Evolutionary conservation across 2,888 invertebrate species (phyloP), one percentile per base, ranked within the genome.

Genomic region (Lasioglossum malachurum): DNA sequence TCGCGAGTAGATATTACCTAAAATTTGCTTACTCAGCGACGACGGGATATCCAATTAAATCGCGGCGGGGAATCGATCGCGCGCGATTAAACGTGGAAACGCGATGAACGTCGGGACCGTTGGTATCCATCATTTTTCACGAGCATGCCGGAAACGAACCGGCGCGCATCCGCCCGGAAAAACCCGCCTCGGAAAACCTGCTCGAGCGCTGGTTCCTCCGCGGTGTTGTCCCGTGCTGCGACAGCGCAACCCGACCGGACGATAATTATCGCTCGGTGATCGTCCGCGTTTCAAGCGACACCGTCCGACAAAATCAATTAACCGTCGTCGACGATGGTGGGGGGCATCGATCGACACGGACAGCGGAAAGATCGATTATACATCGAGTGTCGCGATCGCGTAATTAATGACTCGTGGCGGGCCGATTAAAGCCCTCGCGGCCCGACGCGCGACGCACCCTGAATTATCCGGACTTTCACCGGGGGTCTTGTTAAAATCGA

Each of bases 401-500:
- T 90, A 91, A 90, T 90, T 90, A 90, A 90, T 90, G 90, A 91
- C 91, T 86, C 89, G 82, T 83, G 82, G 77, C 86, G 84, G 75
- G 71, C 83, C 90, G 90, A 89, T 90, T 89, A 90, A 90, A 90
- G 83, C 87, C 75, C 69, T 23, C 85, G 78, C 74, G 78, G 57
- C n/a, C 69, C 69, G 69, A 67, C 69, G 67, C 77, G 10, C 69
- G 69, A 67, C 69, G 67, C 77, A 7, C 46, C 85, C 77, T 79
- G 88, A 89, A 90, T 86, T 88, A 84, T 60, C 60, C 88, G 80
- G 77, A 88, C 78, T 84, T 86, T 77, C 78, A 23, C 23, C 44
- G 35, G n/a, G 60, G 23, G 71, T 64, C 78, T 49, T 71, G 78
- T 41, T 57, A 64, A 77, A 82, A 74, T 75, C 76, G 44, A 49